Percentiles rank a stretch among this genome's conserved stretches.
Conservation (phyloP, 1,140 invertebrate species). For the Stegodyphus mimosarum region DNA sequence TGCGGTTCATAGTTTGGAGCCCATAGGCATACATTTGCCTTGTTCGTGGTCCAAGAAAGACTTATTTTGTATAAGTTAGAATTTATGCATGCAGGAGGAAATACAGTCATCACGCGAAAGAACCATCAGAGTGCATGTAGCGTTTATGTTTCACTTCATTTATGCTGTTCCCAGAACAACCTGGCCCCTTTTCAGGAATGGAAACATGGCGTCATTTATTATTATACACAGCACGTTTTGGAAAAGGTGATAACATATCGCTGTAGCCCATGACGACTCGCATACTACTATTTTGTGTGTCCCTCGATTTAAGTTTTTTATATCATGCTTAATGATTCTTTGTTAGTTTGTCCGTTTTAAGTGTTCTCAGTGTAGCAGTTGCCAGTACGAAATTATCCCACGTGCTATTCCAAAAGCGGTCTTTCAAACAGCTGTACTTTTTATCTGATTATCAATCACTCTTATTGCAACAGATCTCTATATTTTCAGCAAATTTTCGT, state of each 20-base stretch:
- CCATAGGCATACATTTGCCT: neutral
- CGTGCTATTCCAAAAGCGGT: too few relatives aligned
- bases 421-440: too few relatives aligned
- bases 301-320: too few relatives aligned
- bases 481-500: too few relatives aligned
- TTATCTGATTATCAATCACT: too few relatives aligned
- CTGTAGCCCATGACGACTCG: constrained; percentile 21
- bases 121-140: constrained; percentile 38
- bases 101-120: constrained; percentile 36
- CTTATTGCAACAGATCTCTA: too few relatives aligned
- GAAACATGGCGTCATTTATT: constrained; percentile 17
- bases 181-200: neutral
- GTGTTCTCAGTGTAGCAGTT: too few relatives aligned
- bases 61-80: constrained; percentile 16
- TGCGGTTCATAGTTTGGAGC: too few relatives aligned
- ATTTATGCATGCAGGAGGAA: constrained; percentile 35
- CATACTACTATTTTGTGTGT: too few relatives aligned
- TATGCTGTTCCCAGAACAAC: constrained; percentile 38
- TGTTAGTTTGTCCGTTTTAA: neutral
- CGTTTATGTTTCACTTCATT: constrained; percentile 55
- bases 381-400: too few relatives aligned
- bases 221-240: constrained; percentile 28
- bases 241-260: constrained; percentile 52
- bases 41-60: neutral
- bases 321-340: neutral